phyloP scores from a whole-genome alignment of 2,797 vertebrate genomes.

The Tenualosa thibaudeaui region DNA sequence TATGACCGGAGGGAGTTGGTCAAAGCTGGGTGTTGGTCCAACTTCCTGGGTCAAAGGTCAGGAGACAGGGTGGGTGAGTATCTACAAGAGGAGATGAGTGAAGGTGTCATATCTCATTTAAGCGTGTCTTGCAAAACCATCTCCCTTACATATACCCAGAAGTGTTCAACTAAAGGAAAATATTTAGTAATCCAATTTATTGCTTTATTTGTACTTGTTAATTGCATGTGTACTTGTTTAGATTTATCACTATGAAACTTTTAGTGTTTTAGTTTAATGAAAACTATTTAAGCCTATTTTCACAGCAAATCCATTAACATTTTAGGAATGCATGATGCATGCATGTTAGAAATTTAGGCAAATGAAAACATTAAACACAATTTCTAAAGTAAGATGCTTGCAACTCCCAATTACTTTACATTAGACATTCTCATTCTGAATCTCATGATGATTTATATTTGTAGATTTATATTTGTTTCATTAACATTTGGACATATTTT shows the following conservation, averaged over 20 bases:
- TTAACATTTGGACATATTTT: too few relatives aligned
- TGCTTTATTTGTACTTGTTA: too few relatives aligned
- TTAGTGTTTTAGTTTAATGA: not conserved
- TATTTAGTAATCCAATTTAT: not conserved
- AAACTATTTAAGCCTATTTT: not conserved
- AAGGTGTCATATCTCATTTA: not conserved
- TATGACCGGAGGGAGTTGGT: conserved; percentile 74
- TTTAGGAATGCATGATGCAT: not conserved
- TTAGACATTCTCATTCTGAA: not conserved
- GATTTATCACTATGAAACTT: conserved; percentile 15
- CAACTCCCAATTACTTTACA: not conserved
- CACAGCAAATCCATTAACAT: not conserved
- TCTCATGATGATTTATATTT: too few relatives aligned
- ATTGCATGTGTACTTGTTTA: too few relatives aligned
- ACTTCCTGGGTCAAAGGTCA: conserved; percentile 60
- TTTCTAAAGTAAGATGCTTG: not conserved
- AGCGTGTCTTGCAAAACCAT: conserved; percentile 24
- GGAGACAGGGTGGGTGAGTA: conserved; percentile 31
- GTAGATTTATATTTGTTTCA: too few relatives aligned
- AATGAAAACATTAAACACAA: not conserved
- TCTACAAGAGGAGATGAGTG: conserved; percentile 25
- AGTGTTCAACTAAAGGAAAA: not conserved
- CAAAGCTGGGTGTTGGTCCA: conserved; percentile 59
- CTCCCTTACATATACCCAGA: not conserved
- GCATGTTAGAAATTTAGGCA: not conserved